A percentile compares a stretch with the other conserved stretches of the same genome.
Evolutionary conservation across 2,113 vertebrate genomes (phyloP).

Genomic region (Nerophis lumbriciformis): DNA sequence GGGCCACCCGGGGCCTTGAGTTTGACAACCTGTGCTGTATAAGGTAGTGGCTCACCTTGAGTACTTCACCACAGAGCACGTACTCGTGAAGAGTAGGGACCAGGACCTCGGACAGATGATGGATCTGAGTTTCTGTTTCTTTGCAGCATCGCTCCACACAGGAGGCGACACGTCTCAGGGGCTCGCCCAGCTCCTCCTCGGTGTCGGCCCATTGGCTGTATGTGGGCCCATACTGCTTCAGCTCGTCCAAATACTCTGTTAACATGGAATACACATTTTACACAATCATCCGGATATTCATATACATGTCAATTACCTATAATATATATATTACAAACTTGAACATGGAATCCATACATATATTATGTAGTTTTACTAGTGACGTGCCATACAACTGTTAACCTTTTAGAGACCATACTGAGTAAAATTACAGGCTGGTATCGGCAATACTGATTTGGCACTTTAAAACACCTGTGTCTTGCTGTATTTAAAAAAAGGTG

Average conservation of each 20-base stretch:
- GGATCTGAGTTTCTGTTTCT: conserved; percentile 76
- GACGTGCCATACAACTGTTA: too few relatives aligned
- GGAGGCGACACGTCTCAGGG: conserved; percentile 75
- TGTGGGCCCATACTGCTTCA: conserved; percentile 81
- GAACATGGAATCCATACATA: too few relatives aligned
- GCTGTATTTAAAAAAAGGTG: too few relatives aligned
- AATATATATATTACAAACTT: too few relatives aligned
- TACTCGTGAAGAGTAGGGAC: conserved; percentile 87
- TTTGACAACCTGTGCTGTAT: not conserved
- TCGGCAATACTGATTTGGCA: too few relatives aligned
- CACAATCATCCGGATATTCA: not conserved
- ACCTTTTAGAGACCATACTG: too few relatives aligned
- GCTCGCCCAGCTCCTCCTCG: conserved; percentile 78
- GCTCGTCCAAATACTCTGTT: conserved; percentile 83
- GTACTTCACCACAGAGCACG: conserved; percentile 83
- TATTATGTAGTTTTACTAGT: too few relatives aligned
- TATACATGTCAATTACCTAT: too few relatives aligned
- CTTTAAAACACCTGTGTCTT: too few relatives aligned
- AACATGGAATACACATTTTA: not conserved
- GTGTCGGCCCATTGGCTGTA: conserved; percentile 82
- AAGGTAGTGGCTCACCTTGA: conserved; percentile 76
- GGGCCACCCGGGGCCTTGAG: not conserved
- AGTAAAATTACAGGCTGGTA: too few relatives aligned
- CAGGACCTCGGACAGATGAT: conserved; percentile 74
- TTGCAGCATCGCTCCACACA: conserved; percentile 79